These are phyloP conservation scores for Rhinatrema bivittatum DNA, from an alignment of 2,797 vertebrate species.

Conservation along the genomic window DNA sequence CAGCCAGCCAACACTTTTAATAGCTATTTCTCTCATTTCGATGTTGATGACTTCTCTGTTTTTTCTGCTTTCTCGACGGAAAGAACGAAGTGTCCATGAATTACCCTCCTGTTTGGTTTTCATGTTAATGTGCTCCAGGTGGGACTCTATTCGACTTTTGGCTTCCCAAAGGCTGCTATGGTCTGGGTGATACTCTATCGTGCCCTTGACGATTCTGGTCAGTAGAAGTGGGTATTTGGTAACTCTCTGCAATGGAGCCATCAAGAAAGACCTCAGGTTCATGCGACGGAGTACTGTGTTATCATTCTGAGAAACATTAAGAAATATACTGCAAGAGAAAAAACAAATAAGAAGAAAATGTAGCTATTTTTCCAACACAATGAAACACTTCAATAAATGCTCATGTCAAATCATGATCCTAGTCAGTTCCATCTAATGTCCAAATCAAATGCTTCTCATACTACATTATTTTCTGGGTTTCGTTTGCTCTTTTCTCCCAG, in stretches of 20 bases:
- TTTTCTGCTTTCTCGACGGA: constrained; percentile 83
- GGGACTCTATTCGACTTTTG: constrained; percentile 84
- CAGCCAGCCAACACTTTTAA: constrained; percentile 81
- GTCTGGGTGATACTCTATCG: constrained; percentile 76
- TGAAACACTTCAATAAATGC: too few species aligned
- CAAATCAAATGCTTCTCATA: too few species aligned
- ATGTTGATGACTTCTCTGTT: constrained; percentile 85
- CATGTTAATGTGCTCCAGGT: constrained; percentile 92
- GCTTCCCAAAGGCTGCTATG: constrained; percentile 75
- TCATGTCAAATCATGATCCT: too few species aligned
- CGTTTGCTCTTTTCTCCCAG: too few species aligned
- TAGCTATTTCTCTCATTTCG: constrained; percentile 80
- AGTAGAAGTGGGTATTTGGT: constrained; percentile 85
- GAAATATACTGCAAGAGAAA: constrained; percentile 70
- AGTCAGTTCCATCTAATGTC: too few species aligned
- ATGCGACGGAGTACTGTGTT: constrained; percentile 83
- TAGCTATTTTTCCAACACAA: not conserved
- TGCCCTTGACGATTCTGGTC: constrained; percentile 82
- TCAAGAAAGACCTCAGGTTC: constrained; percentile 88
- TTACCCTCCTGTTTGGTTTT: constrained; percentile 85
- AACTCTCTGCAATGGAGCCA: constrained; percentile 82
- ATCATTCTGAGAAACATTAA: constrained; percentile 87
- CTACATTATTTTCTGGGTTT: too few species aligned
- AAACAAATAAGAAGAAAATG: constrained; percentile 19
- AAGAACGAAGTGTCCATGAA: constrained; percentile 80